A percentile compares a stretch with the other conserved stretches of the same genome.
These are phyloP conservation scores for Phengaris arion DNA, from an alignment of 2,888 invertebrate species.

Conservation along the genomic window DNA sequence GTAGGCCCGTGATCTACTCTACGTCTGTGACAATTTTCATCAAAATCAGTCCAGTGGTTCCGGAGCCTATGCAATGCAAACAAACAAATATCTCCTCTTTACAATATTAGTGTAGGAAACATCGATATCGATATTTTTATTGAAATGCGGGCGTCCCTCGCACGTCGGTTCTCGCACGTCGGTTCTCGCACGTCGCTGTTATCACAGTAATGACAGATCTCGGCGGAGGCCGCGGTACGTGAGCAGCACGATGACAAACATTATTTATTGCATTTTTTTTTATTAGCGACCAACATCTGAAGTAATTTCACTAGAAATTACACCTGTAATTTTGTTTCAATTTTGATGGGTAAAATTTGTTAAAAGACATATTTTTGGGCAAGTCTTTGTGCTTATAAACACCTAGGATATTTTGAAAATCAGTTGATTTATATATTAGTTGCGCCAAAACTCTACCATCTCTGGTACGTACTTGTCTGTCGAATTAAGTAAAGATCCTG, in stretches of 20 bases:
- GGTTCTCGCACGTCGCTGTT: slow-evolving; percentile 70
- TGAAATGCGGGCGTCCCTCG: slow-evolving; percentile 53
- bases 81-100: no score
- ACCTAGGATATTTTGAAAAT: neutral
- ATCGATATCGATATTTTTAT: slow-evolving; percentile 40
- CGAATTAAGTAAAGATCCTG: no score
- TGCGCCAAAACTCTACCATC: neutral
- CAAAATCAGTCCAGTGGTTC: no score
- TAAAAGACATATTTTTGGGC: neutral
- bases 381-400: neutral
- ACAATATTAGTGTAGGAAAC: no score
- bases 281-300: slow-evolving; percentile 16
- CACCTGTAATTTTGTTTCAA: neutral
- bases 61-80: no score
- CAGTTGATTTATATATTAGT: neutral
- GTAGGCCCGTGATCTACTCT: no score
- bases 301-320: slow-evolving; percentile 15
- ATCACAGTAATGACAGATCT: slow-evolving; percentile 79
- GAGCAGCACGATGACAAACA: slow-evolving; percentile 48
- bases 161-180: slow-evolving; percentile 63
- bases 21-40: no score
- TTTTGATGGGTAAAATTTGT: neutral
- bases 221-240: slow-evolving; percentile 58
- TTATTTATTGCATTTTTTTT: slow-evolving; percentile 35
- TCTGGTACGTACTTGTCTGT: no score